A percentile compares a stretch with the other conserved stretches of the same genome.
phyloP scores from a whole-genome alignment of 1,140 invertebrate genomes.

The Homarus americanus region DNA sequence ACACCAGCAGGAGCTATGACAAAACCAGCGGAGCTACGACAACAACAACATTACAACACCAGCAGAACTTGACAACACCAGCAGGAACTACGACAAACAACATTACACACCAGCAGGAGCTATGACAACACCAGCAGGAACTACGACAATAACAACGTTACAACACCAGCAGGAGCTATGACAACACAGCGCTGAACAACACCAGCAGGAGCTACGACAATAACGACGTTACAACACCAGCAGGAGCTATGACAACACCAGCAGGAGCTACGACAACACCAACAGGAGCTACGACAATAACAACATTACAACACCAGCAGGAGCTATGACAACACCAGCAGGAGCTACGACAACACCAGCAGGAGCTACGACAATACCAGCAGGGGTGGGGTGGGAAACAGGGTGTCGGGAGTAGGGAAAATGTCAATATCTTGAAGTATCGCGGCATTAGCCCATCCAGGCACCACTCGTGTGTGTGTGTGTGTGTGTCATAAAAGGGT shows the following conservation, averaged over 20 bases:
- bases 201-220: too few relatives aligned
- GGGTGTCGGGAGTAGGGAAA: too few relatives aligned
- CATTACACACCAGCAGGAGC: not conserved
- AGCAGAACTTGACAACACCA: not conserved
- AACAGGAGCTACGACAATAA: not conserved
- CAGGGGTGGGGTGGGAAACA: not conserved
- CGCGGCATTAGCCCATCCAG: too few relatives aligned
- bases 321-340: not conserved
- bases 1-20: too few relatives aligned
- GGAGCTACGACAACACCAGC: not conserved
- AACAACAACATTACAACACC: not conserved
- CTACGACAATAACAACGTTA: not conserved
- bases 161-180: not conserved
- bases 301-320: not conserved
- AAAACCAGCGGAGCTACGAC: not conserved
- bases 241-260: too few relatives aligned
- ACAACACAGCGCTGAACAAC: too few relatives aligned
- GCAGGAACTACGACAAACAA: not conserved
- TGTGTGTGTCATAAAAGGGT: too few relatives aligned
- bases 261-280: too few relatives aligned
- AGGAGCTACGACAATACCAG: not conserved
- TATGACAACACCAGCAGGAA: not conserved
- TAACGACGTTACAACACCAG: too few relatives aligned
- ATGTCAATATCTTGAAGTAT: too few relatives aligned
- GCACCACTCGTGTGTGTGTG: too few relatives aligned